Conservation (phyloP, 1,140 invertebrate genomes). For the Nixonia krombeini region DNA sequence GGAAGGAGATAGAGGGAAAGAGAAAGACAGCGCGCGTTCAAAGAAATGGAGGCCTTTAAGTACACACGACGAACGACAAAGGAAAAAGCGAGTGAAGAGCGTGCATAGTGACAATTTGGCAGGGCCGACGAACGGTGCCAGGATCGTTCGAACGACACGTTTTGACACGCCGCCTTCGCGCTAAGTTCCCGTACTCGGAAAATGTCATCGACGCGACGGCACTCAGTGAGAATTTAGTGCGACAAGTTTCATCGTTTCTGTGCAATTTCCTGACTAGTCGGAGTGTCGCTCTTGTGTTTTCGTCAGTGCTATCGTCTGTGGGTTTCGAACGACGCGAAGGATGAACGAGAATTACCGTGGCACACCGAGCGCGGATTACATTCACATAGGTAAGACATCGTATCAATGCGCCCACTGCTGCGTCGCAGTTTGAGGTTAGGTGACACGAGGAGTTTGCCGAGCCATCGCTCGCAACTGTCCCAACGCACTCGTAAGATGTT, state of each 20-base stretch:
- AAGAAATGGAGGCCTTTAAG: constrained; percentile 16
- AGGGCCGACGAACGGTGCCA: not conserved
- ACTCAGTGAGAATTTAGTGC: not conserved
- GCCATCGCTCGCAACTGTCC: too few species aligned
- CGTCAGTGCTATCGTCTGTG: not conserved
- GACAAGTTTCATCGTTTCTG: not conserved
- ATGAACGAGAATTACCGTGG: constrained; percentile 23
- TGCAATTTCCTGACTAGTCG: not conserved
- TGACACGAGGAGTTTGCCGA: too few species aligned
- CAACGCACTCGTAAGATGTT: too few species aligned
- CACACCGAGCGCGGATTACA: constrained; percentile 1
- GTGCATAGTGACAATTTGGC: constrained; percentile 11
- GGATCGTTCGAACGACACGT: not conserved
- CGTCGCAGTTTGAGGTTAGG: too few species aligned
- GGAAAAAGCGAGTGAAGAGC: constrained; percentile 16
- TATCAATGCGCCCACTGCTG: too few species aligned
- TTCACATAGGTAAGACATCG: not conserved
- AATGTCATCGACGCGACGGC: not conserved
- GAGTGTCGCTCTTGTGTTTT: not conserved
- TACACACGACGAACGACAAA: constrained; percentile 13
- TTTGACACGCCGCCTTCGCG: too few species aligned
- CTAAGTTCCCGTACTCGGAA: too few species aligned
- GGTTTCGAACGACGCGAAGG: constrained; percentile 26
- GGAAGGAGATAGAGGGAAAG: constrained; percentile 1
- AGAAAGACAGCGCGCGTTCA: constrained; percentile 5